These are phyloP conservation scores for Syrrhaptes paradoxus DNA, from an alignment of 2,113 vertebrate genomes.

Conservation along the genomic window DNA sequence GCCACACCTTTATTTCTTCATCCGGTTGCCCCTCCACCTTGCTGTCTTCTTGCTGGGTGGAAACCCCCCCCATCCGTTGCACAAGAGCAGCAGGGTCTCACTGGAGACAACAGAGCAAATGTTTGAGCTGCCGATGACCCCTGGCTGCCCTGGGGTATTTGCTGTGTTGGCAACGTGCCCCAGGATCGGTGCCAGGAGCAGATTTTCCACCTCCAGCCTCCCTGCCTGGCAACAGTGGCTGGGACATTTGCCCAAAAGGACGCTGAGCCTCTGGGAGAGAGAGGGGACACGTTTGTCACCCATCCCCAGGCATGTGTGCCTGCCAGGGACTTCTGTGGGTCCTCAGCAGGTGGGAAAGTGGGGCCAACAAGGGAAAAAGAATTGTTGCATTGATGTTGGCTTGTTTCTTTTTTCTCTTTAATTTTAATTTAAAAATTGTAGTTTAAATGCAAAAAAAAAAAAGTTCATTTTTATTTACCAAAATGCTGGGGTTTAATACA, in stretches of 20 bases:
- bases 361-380: neutral
- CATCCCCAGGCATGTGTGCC: accelerated
- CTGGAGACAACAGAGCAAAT: accelerated
- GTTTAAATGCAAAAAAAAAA: neutral
- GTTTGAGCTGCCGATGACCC: neutral
- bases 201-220: neutral
- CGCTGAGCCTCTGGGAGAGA: neutral
- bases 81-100: neutral
- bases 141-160: neutral
- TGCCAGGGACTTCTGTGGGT: neutral
- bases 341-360: neutral
- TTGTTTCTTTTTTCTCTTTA: neutral
- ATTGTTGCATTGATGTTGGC: accelerated
- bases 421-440: neutral
- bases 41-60: neutral
- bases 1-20: neutral
- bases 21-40: neutral
- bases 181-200: neutral
- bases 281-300: neutral
- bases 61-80: neutral
- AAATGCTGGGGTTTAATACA: neutral
- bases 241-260: neutral
- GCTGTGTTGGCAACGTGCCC: neutral
- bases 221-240: neutral
- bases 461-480: neutral